phyloP scores from a whole-genome alignment of 1,140 invertebrate genomes.

The Eurosta solidaginis region DNA sequence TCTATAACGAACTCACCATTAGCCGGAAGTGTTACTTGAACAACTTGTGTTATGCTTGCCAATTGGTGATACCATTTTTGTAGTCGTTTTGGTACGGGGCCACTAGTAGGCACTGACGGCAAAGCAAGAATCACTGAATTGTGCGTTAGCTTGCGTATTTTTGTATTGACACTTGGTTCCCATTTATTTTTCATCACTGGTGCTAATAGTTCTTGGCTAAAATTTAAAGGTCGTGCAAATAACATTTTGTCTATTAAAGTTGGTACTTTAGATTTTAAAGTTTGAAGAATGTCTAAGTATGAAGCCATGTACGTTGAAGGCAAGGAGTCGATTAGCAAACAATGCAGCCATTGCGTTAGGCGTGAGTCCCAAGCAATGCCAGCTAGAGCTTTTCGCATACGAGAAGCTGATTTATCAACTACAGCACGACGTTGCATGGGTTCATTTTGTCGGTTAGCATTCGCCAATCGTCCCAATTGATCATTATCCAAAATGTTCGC shows the following conservation, averaged over 20 bases:
- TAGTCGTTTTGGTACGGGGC: constrained; percentile 63
- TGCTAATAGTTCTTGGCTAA: constrained; percentile 62
- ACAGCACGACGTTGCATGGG: constrained; percentile 70
- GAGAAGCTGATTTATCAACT: constrained; percentile 73
- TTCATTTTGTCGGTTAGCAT: constrained; percentile 65
- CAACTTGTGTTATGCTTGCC: constrained; percentile 71
- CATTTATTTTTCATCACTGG: constrained; percentile 75
- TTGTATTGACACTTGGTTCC: constrained; percentile 67
- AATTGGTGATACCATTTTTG: constrained; percentile 75
- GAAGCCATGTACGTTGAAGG: constrained; percentile 71
- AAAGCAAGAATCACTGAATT: constrained; percentile 74
- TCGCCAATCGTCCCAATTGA: constrained; percentile 69
- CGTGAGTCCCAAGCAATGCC: constrained; percentile 72
- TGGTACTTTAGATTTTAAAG: constrained; percentile 75
- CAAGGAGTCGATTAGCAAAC: constrained; percentile 72
- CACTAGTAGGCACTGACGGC: constrained; percentile 65
- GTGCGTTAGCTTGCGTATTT: constrained; percentile 70
- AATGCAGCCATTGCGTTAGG: constrained; percentile 80
- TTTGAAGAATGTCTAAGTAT: constrained; percentile 82
- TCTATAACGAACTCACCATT: constrained; percentile 43
- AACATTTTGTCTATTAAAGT: constrained; percentile 79
- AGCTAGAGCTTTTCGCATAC: constrained; percentile 71
- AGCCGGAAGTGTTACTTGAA: constrained; percentile 66
- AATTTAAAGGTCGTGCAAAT: constrained; percentile 64
- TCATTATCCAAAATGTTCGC: constrained; percentile 74